Percentiles rank a stretch among this genome's conserved stretches.
These are phyloP conservation scores for Theretra japonica DNA, from an alignment of 2,888 invertebrate species.

Conservation along the genomic window DNA sequence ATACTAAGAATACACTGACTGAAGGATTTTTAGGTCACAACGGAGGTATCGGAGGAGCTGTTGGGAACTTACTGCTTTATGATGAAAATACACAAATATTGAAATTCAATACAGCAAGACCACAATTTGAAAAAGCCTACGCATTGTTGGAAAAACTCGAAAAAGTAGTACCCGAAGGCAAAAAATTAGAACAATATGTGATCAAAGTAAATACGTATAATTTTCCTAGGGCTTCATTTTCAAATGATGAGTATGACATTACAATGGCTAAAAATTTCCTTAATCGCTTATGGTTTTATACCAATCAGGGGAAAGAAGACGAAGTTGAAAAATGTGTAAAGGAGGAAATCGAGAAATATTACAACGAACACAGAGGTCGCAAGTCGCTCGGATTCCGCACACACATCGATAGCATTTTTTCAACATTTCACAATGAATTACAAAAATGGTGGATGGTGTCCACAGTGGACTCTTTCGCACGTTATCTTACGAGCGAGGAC, in stretches of 20 bases:
- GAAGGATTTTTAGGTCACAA: constrained; percentile 28
- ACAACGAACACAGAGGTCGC: constrained; percentile 43
- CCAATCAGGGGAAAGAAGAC: constrained; percentile 55
- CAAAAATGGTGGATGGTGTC: constrained; percentile 59
- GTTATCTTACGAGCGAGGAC: constrained; percentile 47
- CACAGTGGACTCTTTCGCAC: constrained; percentile 36
- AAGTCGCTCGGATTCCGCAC: constrained; percentile 49
- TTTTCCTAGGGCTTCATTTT: constrained; percentile 26
- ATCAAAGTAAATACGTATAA: constrained; percentile 18
- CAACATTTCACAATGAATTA: constrained; percentile 55
- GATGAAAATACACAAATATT: constrained; percentile 27
- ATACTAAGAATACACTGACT: constrained; percentile 17
- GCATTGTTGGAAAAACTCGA: constrained; percentile 25
- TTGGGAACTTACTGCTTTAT: constrained; percentile 30
- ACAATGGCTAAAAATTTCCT: constrained; percentile 49
- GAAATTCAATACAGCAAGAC: constrained; percentile 27
- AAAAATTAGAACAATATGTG: constrained; percentile 24
- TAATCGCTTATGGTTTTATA: constrained; percentile 54
- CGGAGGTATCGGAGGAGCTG: constrained; percentile 32
- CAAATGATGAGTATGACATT: constrained; percentile 41
- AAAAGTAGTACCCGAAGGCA: constrained; percentile 20
- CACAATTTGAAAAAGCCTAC: constrained; percentile 9
- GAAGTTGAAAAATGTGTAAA: constrained; percentile 51
- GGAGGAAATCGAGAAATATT: constrained; percentile 47
- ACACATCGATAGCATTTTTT: constrained; percentile 55